phyloP scores from a whole-genome alignment of 2,113 vertebrate genomes.

The Athene cunicularia region DNA sequence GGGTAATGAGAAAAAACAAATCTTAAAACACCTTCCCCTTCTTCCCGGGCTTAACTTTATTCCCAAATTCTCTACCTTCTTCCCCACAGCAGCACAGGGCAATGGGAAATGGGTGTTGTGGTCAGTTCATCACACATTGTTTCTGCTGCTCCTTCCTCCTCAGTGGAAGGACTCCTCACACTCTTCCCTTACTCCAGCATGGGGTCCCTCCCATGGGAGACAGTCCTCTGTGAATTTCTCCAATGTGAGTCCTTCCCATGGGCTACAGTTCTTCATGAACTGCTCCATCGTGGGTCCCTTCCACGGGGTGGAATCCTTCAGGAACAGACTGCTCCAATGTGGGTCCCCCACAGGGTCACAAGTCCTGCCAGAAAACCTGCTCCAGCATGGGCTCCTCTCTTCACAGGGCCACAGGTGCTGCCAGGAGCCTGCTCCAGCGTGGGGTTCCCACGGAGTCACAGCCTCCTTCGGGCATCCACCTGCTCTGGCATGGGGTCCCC shows the following conservation, averaged over 20 bases:
- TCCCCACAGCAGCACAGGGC: too few species aligned
- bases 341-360: background rate
- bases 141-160: background rate
- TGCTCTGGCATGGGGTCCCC: background rate
- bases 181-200: background rate
- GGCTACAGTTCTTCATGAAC: background rate
- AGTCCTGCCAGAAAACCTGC: background rate
- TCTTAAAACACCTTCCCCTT: too few species aligned
- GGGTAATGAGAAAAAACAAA: too few species aligned
- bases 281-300: background rate
- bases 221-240: too few species aligned
- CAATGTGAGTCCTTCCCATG: too few species aligned
- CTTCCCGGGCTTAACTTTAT: too few species aligned
- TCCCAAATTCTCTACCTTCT: too few species aligned
- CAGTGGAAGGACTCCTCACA: background rate
- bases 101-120: too few species aligned
- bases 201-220: background rate
- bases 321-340: background rate
- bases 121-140: too few species aligned
- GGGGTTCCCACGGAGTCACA: background rate
- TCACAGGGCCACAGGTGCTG: background rate
- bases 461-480: background rate
- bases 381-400: background rate
- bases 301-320: background rate
- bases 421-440: background rate